A percentile compares a stretch with the other conserved stretches of the same genome.
Evolutionary conservation across 2,113 vertebrate genomes (phyloP).

Genomic region (Seriola quinqueradiata): DNA sequence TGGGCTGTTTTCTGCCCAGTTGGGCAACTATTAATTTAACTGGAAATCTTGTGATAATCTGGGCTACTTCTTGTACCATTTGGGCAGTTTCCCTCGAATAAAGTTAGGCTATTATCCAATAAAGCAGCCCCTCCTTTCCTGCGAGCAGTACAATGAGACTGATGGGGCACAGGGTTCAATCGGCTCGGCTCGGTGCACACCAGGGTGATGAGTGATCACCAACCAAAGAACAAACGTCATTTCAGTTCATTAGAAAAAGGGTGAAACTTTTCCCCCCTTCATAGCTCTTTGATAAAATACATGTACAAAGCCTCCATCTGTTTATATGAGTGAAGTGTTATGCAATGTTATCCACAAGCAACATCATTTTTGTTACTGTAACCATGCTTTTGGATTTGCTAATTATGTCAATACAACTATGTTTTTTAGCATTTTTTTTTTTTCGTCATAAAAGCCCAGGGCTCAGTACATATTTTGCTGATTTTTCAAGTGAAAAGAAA

Average conservation of each 20-base stretch:
- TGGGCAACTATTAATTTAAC: not conserved
- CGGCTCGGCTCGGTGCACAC: not conserved
- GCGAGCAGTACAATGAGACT: not conserved
- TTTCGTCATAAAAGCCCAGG: too few relatives aligned
- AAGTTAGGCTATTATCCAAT: not conserved
- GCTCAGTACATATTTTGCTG: not conserved
- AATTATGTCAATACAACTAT: not conserved
- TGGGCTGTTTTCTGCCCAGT: not conserved
- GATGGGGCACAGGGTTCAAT: not conserved
- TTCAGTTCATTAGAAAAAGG: not conserved
- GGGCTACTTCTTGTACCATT: not conserved
- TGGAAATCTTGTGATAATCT: not conserved
- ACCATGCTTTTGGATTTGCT: not conserved
- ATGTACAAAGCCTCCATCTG: too few relatives aligned
- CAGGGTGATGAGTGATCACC: too few relatives aligned
- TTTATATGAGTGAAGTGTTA: too few relatives aligned
- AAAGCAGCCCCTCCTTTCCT: not conserved
- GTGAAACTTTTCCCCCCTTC: not conserved
- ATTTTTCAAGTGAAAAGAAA: not conserved
- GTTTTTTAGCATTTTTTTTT: too few relatives aligned
- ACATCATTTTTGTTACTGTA: not conserved
- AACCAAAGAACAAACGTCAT: slow-evolving; percentile 13
- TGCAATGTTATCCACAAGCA: too few relatives aligned
- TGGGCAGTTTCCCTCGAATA: not conserved
- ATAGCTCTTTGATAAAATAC: not conserved